A percentile compares a stretch with the other conserved stretches of the same genome.
Conservation (phyloP, 1,140 invertebrate genomes). For the Laodelphax striatellus region DNA sequence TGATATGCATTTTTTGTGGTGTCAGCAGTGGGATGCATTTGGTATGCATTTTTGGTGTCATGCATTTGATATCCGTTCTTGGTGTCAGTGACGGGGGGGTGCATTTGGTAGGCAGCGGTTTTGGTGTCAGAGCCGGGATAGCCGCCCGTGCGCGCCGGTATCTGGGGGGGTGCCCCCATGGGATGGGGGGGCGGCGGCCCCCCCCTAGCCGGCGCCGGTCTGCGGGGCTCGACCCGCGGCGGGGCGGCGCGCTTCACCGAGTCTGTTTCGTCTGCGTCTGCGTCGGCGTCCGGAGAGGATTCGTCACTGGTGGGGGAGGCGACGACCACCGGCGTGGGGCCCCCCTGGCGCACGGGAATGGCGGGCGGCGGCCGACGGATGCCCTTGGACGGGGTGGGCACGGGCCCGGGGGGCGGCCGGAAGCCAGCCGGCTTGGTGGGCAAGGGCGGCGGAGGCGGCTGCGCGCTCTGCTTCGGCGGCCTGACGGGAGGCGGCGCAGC, state of each 20-base stretch:
- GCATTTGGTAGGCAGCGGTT: no score
- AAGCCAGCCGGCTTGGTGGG: conserved; percentile 18
- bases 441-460: conserved; percentile 18
- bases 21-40: no score
- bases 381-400: conserved; percentile 11
- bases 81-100: no score
- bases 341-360: background rate
- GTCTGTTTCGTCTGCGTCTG: conserved; percentile 10
- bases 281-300: conserved; percentile 11
- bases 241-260: conserved; percentile 13
- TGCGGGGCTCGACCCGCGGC: conserved; percentile 1
- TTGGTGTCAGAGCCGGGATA: background rate
- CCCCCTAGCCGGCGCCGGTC: conserved; percentile 9
- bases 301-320: conserved; percentile 23
- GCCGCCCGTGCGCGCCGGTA: background rate
- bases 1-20: no score
- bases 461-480: conserved; percentile 17
- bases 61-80: no score
- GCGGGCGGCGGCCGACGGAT: conserved; percentile 9
- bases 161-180: background rate
- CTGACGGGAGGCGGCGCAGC: conserved; percentile 13
- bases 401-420: conserved; percentile 2
- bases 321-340: conserved; percentile 13
- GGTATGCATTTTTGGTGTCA: background rate
- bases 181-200: no score